phyloP scores from a whole-genome alignment of 2,113 vertebrate species.

The Chascanopsetta lugubris region DNA sequence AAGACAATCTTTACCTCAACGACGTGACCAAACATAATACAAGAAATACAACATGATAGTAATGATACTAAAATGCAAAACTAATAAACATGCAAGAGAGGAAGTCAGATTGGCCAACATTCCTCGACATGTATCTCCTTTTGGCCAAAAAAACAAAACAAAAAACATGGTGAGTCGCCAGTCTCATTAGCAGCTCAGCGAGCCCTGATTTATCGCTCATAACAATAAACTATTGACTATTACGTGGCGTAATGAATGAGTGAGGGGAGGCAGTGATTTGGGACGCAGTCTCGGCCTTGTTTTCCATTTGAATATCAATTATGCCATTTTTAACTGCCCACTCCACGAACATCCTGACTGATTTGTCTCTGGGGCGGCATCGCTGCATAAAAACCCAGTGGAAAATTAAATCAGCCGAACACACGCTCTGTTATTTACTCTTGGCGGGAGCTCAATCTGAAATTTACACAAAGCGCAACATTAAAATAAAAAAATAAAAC shows the following conservation, averaged over 20 bases:
- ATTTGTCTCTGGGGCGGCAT: slow-evolving; percentile 26
- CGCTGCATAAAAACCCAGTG: slow-evolving; percentile 31
- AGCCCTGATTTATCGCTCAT: neutral
- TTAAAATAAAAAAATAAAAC: no score
- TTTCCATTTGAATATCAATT: slow-evolving; percentile 2
- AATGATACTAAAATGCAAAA: no score
- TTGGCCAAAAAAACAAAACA: no score
- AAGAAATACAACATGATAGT: no score
- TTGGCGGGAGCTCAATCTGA: slow-evolving; percentile 14
- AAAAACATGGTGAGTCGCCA: neutral
- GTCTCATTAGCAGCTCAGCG: neutral
- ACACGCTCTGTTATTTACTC: slow-evolving; percentile 1
- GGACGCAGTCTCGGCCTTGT: neutral
- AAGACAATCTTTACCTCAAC: no score
- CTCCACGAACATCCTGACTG: slow-evolving; percentile 29
- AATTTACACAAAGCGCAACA: slow-evolving; percentile 28
- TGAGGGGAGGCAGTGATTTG: neutral
- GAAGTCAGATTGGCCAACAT: no score
- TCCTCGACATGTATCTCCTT: no score
- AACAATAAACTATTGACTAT: neutral
- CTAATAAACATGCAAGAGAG: no score
- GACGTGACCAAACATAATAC: no score
- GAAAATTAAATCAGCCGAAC: slow-evolving; percentile 31
- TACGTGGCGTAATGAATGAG: neutral
- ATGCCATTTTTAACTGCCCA: slow-evolving; percentile 14